Evolutionary conservation across 2,888 invertebrate genomes (phyloP).

Genomic region (Blastobasis adustella): DNA sequence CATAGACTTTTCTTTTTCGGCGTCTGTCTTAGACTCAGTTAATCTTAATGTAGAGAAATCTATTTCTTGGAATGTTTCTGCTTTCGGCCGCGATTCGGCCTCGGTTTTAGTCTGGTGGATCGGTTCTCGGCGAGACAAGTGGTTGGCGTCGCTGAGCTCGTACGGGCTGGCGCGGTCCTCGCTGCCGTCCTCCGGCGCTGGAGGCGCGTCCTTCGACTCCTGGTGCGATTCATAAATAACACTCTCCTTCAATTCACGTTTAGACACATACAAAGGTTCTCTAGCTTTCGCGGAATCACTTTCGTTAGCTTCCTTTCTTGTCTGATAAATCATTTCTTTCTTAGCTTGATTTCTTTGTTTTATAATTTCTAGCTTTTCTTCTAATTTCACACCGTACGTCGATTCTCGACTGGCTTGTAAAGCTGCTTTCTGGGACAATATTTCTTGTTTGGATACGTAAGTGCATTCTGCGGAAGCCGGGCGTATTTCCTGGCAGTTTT

Average conservation of each 20-base stretch:
- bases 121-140: conserved; percentile 64
- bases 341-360: conserved; percentile 71
- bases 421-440: conserved; percentile 67
- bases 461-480: conserved; percentile 66
- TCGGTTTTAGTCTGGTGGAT: conserved; percentile 63
- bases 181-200: conserved; percentile 31
- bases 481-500: conserved; percentile 43
- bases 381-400: conserved; percentile 47
- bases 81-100: conserved; percentile 33
- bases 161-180: conserved; percentile 64
- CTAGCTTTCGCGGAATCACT: conserved; percentile 58
- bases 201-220: conserved; percentile 50
- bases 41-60: conserved; percentile 67
- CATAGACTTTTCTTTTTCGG: conserved; percentile 63
- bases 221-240: conserved; percentile 71
- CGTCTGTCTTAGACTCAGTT: conserved; percentile 64
- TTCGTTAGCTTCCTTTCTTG: conserved; percentile 65
- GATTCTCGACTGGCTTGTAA: conserved; percentile 62
- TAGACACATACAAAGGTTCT: conserved; percentile 68
- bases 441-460: conserved; percentile 69
- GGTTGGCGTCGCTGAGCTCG: conserved; percentile 66
- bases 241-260: conserved; percentile 66
- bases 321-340: conserved; percentile 70
- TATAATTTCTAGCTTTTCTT: conserved; percentile 69
- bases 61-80: conserved; percentile 62